Evolutionary conservation across 2,888 invertebrate genomes (phyloP), one percentile per base, ranked within the genome.

Genomic region (Biston stratarius): DNA sequence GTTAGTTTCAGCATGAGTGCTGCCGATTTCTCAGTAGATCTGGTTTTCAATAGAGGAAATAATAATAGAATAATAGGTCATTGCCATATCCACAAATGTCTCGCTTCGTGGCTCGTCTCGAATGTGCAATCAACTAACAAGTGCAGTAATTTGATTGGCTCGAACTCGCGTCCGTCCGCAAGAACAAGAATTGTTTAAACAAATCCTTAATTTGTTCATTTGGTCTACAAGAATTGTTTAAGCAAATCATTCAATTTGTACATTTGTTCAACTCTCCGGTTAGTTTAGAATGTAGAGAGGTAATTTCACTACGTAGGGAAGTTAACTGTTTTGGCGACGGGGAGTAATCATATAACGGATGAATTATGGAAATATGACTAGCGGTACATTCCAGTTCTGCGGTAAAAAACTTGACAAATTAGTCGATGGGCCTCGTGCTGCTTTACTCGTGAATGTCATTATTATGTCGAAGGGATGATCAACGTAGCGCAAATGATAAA

Each of bases 71-170:
- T n/a, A n/a, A n/a, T n/a, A n/a, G n/a, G n/a, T n/a, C n/a, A n/a
- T n/a, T n/a, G 42, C 55, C 60, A 38, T 14, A 38, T 65, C 55
- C 55, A 65, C 8, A 2, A 10, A 3, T 53, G 38, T 8, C 1
- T 6, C 8, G 8, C 15, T 38, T 5, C 6, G 11, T 47, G 34
- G 7, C 40, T n/a, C 40, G 55, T 65, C 61, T 15, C 69, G 64
- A 75, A 65, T 58, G 70, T 76, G 83, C 86, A 86, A 86, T 86
- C 86, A 86, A 83, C 88, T 87, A 88, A 88, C 88, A 86, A 86
- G 84, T 84, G 83, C 80, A 84, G 82, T 88, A 88, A 88, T 86
- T 86, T 82, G 86, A 88, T 88, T 88, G 87, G 83, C 62, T 48
- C 72, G 79, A 77, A 78, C 79, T 78, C 58, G 51, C 33, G 48